Percentiles rank a stretch among this genome's conserved stretches.
phyloP scores from a whole-genome alignment of 2,888 invertebrate genomes.

The Caenorhabditis panamensis region DNA sequence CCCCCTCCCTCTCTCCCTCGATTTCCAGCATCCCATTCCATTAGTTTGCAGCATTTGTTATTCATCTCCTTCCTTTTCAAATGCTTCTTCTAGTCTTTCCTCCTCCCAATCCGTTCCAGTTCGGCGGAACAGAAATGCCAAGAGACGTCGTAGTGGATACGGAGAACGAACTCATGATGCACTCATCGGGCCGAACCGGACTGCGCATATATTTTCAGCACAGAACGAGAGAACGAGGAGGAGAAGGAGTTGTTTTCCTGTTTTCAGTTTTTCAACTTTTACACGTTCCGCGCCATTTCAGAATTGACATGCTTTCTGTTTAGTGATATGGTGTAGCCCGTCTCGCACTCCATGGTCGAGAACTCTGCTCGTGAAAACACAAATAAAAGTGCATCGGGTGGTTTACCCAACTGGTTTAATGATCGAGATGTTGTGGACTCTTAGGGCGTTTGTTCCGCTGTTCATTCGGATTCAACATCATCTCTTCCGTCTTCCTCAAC shows the following conservation, averaged over 20 bases:
- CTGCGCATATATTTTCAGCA: not conserved
- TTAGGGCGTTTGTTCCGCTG: too few species aligned
- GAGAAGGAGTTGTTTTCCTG: not conserved
- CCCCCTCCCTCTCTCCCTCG: not conserved
- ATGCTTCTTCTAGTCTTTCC: not conserved
- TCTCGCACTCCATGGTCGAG: too few species aligned
- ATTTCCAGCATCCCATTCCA: slow-evolving; percentile 2
- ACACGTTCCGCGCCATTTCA: slow-evolving; percentile 3
- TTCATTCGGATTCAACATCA: not conserved
- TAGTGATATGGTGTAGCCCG: not conserved
- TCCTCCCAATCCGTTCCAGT: slow-evolving; percentile 1
- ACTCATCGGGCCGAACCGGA: not conserved
- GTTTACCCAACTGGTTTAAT: too few species aligned
- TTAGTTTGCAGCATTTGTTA: slow-evolving; percentile 3
- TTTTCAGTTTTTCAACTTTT: slow-evolving; percentile 8
- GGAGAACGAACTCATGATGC: slow-evolving; percentile 2
- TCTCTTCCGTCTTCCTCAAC: not conserved
- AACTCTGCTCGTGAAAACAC: not conserved
- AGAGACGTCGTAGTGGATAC: not conserved
- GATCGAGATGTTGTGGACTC: too few species aligned
- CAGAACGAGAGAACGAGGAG: not conserved
- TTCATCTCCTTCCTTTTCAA: not conserved
- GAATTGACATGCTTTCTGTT: not conserved
- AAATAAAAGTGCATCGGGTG: not conserved
- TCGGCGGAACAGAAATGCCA: not conserved